Evolutionary conservation across 2,888 invertebrate genomes (phyloP), one percentile per base, ranked within the genome.

Genomic region (Cantharis lateralis): DNA sequence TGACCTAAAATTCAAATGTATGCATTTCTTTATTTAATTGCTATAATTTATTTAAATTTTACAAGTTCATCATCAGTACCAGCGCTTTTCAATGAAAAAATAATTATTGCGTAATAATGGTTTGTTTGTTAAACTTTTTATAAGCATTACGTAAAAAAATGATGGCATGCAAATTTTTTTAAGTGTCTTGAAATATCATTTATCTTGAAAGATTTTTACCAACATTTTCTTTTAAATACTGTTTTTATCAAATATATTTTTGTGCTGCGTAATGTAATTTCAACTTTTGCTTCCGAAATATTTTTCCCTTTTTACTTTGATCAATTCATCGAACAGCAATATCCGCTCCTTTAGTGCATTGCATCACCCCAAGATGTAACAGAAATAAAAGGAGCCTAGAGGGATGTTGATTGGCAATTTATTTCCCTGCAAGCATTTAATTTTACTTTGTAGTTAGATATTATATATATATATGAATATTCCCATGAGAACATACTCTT

Each of bases 361-460:
- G 79, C 79, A 74, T 75, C 76, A 74, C 79, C 79, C 79, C 75
- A 63, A 78, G 78, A 79, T 78, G 78, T 75, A 79, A 80, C 73
- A 62, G 77, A 79, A 81, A 81, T 80, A 81, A 80, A 80, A 81
- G 83, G 84, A 82, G 83, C 82, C 81, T 82, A 84, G 84, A 86
- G 84, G 86, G 86, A 86, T 86, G 86, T 85, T 87, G 87, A 87
- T 87, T 87, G 87, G 82, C 87, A 87, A 87, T 87, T 87, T 87
- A 87, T 87, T 87, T 87, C 87, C 87, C 87, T 85, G 83, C 86
- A 84, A 85, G 84, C 84, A 84, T 85, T 85, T 84, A 84, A 85
- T 85, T 84, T 83, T 82, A 81, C 81, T 83, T 78, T 81, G 48
- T 48, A 48, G 48, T n/a, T n/a, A 48, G n/a, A 48, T 48, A 24